Evolutionary conservation across 2,113 vertebrate genomes (phyloP).

Genomic region (Corythornis vintsioides): DNA sequence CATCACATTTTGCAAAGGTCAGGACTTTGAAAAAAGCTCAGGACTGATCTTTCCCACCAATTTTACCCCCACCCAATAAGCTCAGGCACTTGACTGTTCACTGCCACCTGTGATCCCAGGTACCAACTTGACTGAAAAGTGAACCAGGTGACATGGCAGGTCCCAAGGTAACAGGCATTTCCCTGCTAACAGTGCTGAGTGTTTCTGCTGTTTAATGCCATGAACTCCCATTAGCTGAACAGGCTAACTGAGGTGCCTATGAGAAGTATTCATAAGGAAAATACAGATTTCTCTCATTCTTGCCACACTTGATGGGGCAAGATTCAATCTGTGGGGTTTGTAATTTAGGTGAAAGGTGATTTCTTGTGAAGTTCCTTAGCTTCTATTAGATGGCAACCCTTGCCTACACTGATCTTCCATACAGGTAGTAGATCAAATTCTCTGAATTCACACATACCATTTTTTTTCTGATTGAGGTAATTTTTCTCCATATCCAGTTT

Average conservation of each 20-base stretch:
- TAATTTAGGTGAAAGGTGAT: background rate
- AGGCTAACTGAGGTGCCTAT: background rate
- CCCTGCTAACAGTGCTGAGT: background rate
- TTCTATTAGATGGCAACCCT: background rate
- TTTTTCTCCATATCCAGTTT: background rate
- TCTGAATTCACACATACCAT: background rate
- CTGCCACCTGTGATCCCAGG: background rate
- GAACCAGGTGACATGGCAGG: rapidly evolving
- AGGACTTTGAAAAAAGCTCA: background rate
- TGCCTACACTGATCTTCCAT: background rate
- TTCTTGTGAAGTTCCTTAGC: background rate
- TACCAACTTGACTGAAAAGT: background rate
- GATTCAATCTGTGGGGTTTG: background rate
- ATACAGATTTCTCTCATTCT: background rate
- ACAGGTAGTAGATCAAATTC: background rate
- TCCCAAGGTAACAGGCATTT: background rate
- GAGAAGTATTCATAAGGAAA: background rate
- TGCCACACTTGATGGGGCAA: background rate
- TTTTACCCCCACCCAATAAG: background rate
- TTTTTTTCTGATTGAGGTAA: background rate
- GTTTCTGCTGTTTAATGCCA: rapidly evolving
- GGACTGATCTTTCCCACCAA: background rate
- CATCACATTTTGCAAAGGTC: background rate
- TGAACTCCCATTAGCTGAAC: background rate
- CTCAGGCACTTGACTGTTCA: background rate